Evolutionary conservation across 2,888 invertebrate genomes (phyloP).

Genomic region (Torymus texanus): DNA sequence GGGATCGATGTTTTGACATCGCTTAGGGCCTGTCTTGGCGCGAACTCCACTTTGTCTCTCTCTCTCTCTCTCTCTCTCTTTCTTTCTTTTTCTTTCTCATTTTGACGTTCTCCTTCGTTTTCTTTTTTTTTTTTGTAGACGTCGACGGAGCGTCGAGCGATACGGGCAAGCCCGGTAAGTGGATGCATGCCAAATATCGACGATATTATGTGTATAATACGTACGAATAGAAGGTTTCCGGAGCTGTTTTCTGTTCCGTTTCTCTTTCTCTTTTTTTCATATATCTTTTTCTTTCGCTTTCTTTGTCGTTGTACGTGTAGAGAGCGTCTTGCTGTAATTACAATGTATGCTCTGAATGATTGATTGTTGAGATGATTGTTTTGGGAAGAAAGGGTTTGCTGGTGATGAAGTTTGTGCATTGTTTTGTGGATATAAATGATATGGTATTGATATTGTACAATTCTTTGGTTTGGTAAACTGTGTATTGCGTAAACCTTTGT

Average conservation of each 20-base stretch:
- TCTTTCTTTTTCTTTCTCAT: slow-evolving; percentile 2
- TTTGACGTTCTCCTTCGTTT: slow-evolving; percentile 9
- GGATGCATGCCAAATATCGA: slow-evolving; percentile 37
- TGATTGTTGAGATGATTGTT: not conserved
- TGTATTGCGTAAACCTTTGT: too few species aligned
- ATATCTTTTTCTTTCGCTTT: too few species aligned
- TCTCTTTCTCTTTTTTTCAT: not conserved
- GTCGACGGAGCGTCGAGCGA: not conserved
- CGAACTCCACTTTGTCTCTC: slow-evolving; percentile 14
- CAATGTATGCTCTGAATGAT: not conserved
- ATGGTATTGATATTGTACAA: too few species aligned
- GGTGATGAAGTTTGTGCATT: too few species aligned
- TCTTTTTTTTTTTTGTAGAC: slow-evolving; percentile 12
- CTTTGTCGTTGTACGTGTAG: too few species aligned
- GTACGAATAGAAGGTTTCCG: not conserved
- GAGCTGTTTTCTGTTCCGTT: not conserved
- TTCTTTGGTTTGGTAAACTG: too few species aligned
- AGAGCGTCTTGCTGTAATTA: not conserved
- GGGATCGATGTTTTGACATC: slow-evolving; percentile 47
- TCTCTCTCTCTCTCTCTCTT: too few species aligned
- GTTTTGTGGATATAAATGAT: too few species aligned
- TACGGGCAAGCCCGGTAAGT: slow-evolving; percentile 22
- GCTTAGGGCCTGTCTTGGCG: slow-evolving; percentile 37
- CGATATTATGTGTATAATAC: not conserved
- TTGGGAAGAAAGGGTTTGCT: too few species aligned